Evolutionary conservation across 2,888 invertebrate genomes (phyloP).

Genomic region (Trichogramma dendrolimi): DNA sequence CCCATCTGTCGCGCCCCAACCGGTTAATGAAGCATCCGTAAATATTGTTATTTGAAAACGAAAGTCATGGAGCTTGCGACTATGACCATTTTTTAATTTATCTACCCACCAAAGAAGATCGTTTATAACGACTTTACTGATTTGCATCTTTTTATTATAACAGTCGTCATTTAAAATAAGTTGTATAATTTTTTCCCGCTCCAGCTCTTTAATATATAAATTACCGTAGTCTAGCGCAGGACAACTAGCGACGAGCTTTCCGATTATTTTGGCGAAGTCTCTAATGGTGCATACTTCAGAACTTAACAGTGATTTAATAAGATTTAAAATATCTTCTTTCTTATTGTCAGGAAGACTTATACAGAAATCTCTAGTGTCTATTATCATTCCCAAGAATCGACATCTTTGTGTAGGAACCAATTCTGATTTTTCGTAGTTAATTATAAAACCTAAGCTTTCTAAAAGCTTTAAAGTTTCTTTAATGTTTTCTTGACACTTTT

Average conservation of each 20-base stretch:
- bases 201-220: conserved; percentile 15
- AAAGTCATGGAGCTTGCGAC: too few species aligned
- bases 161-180: conserved; percentile 4
- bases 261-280: conserved; percentile 9
- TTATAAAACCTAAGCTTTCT: too few species aligned
- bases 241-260: conserved; percentile 7
- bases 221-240: conserved; percentile 13
- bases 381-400: too few species aligned
- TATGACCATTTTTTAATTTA: conserved; percentile 1
- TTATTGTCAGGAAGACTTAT: too few species aligned
- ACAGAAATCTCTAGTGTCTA: too few species aligned
- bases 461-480: too few species aligned
- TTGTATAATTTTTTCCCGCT: conserved; percentile 11
- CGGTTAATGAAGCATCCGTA: not conserved
- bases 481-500: too few species aligned
- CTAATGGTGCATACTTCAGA: conserved; percentile 5
- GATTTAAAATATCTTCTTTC: too few species aligned
- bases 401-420: too few species aligned
- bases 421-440: too few species aligned
- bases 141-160: not conserved
- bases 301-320: too few species aligned
- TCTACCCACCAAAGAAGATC: conserved; percentile 16
- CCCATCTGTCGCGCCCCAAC: not conserved
- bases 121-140: not conserved
- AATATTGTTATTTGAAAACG: too few species aligned